A percentile compares a stretch with the other conserved stretches of the same genome.
These are phyloP conservation scores for Philonicus albiceps DNA, from an alignment of 2,888 invertebrate genomes.

Conservation along the genomic window DNA sequence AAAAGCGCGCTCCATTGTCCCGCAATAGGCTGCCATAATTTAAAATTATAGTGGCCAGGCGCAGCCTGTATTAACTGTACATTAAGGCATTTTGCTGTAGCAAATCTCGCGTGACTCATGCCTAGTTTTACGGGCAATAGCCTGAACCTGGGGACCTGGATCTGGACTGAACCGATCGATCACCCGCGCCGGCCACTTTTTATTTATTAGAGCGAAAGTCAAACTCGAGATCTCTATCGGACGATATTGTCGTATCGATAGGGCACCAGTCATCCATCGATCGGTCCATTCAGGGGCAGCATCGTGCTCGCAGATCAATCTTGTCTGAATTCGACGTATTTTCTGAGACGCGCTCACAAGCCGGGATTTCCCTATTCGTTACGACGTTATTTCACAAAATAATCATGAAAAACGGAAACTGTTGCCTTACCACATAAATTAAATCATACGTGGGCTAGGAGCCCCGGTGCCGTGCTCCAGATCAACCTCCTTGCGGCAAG, in stretches of 20 bases:
- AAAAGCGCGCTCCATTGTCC: not conserved
- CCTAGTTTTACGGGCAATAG: not conserved
- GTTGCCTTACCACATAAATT: not conserved
- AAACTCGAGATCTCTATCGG: not conserved
- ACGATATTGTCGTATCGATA: not conserved
- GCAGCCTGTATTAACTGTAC: not conserved
- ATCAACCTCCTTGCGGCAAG: not conserved
- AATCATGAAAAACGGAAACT: not conserved
- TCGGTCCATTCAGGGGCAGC: not conserved
- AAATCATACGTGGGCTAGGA: not conserved
- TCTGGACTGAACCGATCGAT: not conserved
- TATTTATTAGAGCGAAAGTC: not conserved
- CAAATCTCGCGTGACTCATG: not conserved
- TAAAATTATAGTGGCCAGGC: not conserved
- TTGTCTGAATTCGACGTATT: not conserved
- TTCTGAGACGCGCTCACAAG: not conserved
- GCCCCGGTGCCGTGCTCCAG: not conserved
- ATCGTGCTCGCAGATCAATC: not conserved
- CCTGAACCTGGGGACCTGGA: not conserved
- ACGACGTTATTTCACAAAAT: not conserved
- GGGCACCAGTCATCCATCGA: not conserved
- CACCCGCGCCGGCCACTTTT: not conserved
- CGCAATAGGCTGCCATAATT: not conserved
- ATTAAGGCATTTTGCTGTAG: not conserved
- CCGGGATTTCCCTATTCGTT: not conserved